Conservation (phyloP, 2,113 vertebrate species). For the Elephantulus edwardii region DNA sequence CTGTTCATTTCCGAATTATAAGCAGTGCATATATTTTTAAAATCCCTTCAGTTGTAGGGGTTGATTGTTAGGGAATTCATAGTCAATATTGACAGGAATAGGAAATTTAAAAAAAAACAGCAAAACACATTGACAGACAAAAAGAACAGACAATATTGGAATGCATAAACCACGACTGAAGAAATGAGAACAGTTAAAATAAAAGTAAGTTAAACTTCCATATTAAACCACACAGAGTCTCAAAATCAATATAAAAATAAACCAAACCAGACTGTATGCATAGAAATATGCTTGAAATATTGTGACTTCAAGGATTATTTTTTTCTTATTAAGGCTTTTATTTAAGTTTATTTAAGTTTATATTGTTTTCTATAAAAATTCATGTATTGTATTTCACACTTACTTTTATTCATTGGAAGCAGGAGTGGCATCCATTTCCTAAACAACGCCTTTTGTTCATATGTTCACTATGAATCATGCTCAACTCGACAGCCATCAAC, state of each 20-base stretch:
- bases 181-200: background rate
- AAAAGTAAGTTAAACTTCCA: background rate
- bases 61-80: background rate
- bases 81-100: background rate
- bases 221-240: background rate
- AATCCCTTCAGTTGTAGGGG: background rate
- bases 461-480: too few relatives aligned
- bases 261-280: background rate
- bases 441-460: too few relatives aligned
- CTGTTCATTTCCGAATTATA: background rate
- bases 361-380: too few relatives aligned
- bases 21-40: background rate
- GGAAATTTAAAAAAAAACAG: background rate
- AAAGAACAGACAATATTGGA: background rate
- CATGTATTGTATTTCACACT: too few relatives aligned
- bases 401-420: too few relatives aligned
- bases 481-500: too few relatives aligned
- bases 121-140: background rate
- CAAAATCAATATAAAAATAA: background rate
- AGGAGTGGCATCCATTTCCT: too few relatives aligned
- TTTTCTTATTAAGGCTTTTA: too few relatives aligned
- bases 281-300: background rate
- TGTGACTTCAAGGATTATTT: background rate
- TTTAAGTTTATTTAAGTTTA: too few relatives aligned
- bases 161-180: background rate